Evolutionary conservation across 1,140 invertebrate species (phyloP), one percentile per base, ranked within the genome.

Genomic region (Melanaphis sacchari): DNA sequence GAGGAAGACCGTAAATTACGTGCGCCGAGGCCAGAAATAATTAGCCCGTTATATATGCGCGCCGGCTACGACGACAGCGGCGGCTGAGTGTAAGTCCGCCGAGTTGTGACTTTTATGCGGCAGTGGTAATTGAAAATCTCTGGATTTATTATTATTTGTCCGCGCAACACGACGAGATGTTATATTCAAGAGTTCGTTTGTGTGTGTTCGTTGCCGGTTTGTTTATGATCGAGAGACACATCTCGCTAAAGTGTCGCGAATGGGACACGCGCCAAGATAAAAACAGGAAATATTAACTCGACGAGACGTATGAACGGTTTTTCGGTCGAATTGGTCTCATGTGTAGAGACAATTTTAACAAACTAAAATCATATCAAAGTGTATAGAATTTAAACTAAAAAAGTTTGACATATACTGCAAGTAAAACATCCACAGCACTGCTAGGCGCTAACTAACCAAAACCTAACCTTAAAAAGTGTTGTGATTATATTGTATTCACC

Each of bases 61-160:
- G 21, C 31, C 41, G 85, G 36, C 46, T 88, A 49, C 49, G n/a
- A 49, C 87, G 31, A 88, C 11, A 43, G 24, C 88, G 46, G 22
- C 49, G 9, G 11, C 49, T 11, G 90, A 31, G 40, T 41, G 52
- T n/a, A 76, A 91, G 90, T 82, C 82, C n/a, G n/a, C 31, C 76
- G 91, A 43, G 76, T 38, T 92, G 91, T 92, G 91, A 92, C 91
- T 92, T 92, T 92, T 92, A 89, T 89, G 46, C 88, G 46, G 36
- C 87, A 36, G 66, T 46, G 59, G 76, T 92, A 92, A 92, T 92
- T 92, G 91, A 92, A 92, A 92, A 92, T 92, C 91, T 82, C 43
- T 82, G 31, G 43, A 92, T 92, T 92, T 92, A 92, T 82, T 82
- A 92, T 92, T 81, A 43, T 91, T 92, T 92, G 21, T 24, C n/a